Evolutionary conservation across 2,113 vertebrate species (phyloP), one percentile per base, ranked within the genome.

Genomic region (Girardinichthys multiradiatus): DNA sequence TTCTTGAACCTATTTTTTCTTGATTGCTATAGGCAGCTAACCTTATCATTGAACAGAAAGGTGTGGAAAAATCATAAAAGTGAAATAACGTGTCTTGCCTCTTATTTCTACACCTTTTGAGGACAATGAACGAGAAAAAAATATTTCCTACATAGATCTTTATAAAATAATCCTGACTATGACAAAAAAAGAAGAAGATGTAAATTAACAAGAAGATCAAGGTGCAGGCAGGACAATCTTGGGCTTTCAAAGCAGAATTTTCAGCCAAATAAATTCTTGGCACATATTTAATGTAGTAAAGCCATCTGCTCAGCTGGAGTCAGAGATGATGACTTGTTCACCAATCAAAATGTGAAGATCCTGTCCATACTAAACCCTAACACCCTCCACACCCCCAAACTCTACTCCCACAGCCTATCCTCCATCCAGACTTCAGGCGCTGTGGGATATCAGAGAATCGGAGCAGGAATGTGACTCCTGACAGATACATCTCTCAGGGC

Each of bases 401-500:
- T 57, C 57, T 59, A 63, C 79, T 73, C 87, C 70, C 77, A 68
- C 75, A 72, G 70, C 66, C 67, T 62, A 67, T 81, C 82, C 77
- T 60, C 74, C 78, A 58, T 72, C 74, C 84, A 90, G 84, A 86
- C 90, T 80, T 78, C 77, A 87, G 89, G 80, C 89, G 76, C 89
- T 88, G 79, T 27, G 13, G 72, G 81, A 89, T 92, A 93, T 93
- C 91, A 72, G 84, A 74, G 74, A 80, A 93, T 92, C 90, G 78
- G 57, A 83, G 85, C 81, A 93, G 92, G 92, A 93, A 93, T 93
- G 92, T 77, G 87, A 82, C 84, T 91, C 85, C 86, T 91, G 91
- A 90, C 92, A 93, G 84, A 82, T 90, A 79, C 85, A 87, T 91
- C 90, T 92, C 86, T 81, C 83, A 85, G 86, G 87, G 80, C 86